These are phyloP conservation scores for Ichneumoninae sp. DNA, from an alignment of 2,888 invertebrate species.

Conservation along the genomic window DNA sequence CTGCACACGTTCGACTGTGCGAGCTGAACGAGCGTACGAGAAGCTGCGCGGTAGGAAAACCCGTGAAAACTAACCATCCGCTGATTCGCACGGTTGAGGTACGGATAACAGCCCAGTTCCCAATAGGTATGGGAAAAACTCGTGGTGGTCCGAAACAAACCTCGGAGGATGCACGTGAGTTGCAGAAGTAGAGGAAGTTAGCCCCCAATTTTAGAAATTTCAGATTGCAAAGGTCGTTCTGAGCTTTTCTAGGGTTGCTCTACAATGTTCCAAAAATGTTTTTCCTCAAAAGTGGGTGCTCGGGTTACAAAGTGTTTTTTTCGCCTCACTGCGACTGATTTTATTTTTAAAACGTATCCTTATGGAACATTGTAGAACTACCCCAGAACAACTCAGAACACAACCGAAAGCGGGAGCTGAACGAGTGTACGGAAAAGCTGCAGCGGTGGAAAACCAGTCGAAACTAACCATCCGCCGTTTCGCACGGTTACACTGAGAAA, in stretches of 20 bases:
- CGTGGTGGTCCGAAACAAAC: background rate
- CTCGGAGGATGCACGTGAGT: background rate
- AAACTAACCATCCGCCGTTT: conserved; percentile 44
- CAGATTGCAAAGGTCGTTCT: no score
- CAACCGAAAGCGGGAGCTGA: background rate
- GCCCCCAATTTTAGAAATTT: no score
- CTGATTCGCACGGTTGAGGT: conserved; percentile 54
- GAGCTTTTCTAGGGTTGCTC: no score
- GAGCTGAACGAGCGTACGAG: conserved; percentile 23
- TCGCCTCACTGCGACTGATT: no score
- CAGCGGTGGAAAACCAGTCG: conserved; percentile 24
- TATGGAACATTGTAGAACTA: no score
- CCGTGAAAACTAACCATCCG: conserved; percentile 28
- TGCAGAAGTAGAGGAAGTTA: background rate
- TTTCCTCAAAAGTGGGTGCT: no score
- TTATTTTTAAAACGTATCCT: no score
- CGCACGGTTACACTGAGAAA: conserved; percentile 34
- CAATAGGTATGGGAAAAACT: conserved; percentile 19
- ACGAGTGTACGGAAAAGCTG: conserved; percentile 29
- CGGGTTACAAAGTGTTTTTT: no score
- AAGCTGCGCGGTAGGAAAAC: conserved; percentile 43
- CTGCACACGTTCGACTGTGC: conserved; percentile 29
- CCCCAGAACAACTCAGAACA: no score
- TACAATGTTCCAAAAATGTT: no score
- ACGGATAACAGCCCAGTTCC: conserved; percentile 45